Evolutionary conservation across 2,113 vertebrate species (phyloP).

Genomic region (Mesocricetus auratus): DNA sequence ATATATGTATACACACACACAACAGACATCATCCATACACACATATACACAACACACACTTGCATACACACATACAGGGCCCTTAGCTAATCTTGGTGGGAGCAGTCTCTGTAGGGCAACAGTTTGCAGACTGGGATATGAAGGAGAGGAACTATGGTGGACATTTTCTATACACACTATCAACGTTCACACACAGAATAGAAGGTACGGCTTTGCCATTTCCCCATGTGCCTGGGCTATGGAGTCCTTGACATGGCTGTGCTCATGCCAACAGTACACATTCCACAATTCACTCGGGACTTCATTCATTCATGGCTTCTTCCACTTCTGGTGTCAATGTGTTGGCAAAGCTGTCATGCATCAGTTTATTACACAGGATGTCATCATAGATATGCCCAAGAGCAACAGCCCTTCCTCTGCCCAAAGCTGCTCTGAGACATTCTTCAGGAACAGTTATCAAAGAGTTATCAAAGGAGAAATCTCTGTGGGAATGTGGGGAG

Average conservation of each 20-base stretch:
- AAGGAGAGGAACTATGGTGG: not conserved
- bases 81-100: not conserved
- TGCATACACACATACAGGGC: not conserved
- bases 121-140: not conserved
- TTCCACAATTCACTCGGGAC: not conserved
- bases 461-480: not conserved
- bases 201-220: not conserved
- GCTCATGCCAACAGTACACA: not conserved
- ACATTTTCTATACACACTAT: not conserved
- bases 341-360: not conserved
- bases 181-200: not conserved
- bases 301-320: not conserved
- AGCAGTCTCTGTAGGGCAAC: not conserved
- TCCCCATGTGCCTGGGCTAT: not conserved
- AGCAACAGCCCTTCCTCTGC: not conserved
- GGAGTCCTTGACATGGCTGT: not conserved
- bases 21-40: not conserved
- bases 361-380: not conserved
- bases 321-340: not conserved
- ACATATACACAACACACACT: not conserved
- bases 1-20: not conserved
- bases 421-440: not conserved
- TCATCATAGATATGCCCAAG: accelerated
- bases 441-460: not conserved
- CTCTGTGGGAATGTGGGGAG: not conserved